Evolutionary conservation across 35 echinoderm and acorn worm genomes (phyloP).

Genomic region (Ophioderma brevispina): DNA sequence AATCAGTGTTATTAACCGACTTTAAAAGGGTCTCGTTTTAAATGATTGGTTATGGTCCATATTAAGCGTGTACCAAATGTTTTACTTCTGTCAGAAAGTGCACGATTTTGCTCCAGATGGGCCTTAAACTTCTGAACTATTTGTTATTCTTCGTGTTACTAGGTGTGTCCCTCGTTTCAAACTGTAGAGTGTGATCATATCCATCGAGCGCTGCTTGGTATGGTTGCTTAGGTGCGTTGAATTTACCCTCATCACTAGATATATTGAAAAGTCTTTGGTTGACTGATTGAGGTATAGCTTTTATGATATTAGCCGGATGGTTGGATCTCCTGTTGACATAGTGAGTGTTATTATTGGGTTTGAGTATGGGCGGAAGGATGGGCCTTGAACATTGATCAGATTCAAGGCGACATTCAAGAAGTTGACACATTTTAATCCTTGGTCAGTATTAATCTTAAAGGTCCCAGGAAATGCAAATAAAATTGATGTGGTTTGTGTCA

Average conservation of each 20-base stretch:
- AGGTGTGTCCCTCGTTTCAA: too few relatives aligned
- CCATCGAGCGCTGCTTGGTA: neutral
- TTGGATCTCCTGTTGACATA: slow-evolving; percentile 12
- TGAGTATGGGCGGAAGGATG: slow-evolving; percentile 19
- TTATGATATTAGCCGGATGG: neutral
- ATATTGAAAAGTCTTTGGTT: slow-evolving; percentile 22
- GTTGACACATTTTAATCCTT: slow-evolving; percentile 8
- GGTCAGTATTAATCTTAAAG: slow-evolving; percentile 14
- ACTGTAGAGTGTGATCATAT: neutral
- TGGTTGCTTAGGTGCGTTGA: neutral
- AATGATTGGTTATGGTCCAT: too few relatives aligned
- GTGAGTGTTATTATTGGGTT: slow-evolving; percentile 26
- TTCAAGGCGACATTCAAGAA: slow-evolving; percentile 25
- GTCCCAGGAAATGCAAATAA: too few relatives aligned
- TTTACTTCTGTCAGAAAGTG: too few relatives aligned
- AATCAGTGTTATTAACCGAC: too few relatives aligned
- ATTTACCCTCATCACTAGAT: neutral
- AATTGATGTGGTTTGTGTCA: too few relatives aligned
- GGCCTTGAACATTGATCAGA: neutral
- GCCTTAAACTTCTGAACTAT: too few relatives aligned
- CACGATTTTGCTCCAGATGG: too few relatives aligned
- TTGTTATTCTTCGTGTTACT: too few relatives aligned
- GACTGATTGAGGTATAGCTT: neutral
- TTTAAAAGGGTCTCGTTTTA: too few relatives aligned
- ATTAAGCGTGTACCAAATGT: too few relatives aligned